Base-by-base conservation (phyloP, 2,797 vertebrate species). In the Halcyon chelicuti region DNA sequence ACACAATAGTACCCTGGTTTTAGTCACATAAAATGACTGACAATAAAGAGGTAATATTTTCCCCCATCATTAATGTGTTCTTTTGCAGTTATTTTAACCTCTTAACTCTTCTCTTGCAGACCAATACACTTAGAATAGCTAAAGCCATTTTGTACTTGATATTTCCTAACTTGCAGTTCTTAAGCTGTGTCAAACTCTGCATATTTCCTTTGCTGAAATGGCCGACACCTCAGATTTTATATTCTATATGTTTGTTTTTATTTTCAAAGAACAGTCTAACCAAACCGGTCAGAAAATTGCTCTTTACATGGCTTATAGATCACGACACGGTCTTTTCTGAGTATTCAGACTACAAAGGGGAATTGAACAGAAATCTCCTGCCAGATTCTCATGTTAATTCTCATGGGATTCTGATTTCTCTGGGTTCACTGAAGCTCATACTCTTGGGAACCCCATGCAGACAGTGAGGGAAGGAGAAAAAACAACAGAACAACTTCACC, bases 191-290 rank as follows among this genome's bases (percentile, higher is more conserved):
- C 31, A 79, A 15, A 31, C 84, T 78, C 58, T 88, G 49, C 16
- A 16, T 12, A 35, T 73, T 79, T 71, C 40, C 26, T 58, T 39
- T 63, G 31, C 61, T 88, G n/a, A 77, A 91, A 85, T n/a, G 54
- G 37, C 16, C 71, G 84, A 76, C 40, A 86, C 42, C 55, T 72
- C 52, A 73, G 28, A 29, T 65, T 51, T 65, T 70, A 44, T 8
- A 42, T 57, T 74, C 2, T 0, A 57, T 22, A 15, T 2, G 1
- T 16, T 35, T 57, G 20, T 58, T 20, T 7, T 35, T 52, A 1
- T 15, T 44, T 25, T 8, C 19, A 62, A 89, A 26, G 15, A 88
- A 49, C 29, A 66, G 6, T 17, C 74, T 61, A 76, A 77, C 8
- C 26, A 67, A 86, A 66, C 22, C 22, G 8, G 18, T 18, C 51